phyloP scores from a whole-genome alignment of 2,797 vertebrate species.

The Myotis vivesi region DNA sequence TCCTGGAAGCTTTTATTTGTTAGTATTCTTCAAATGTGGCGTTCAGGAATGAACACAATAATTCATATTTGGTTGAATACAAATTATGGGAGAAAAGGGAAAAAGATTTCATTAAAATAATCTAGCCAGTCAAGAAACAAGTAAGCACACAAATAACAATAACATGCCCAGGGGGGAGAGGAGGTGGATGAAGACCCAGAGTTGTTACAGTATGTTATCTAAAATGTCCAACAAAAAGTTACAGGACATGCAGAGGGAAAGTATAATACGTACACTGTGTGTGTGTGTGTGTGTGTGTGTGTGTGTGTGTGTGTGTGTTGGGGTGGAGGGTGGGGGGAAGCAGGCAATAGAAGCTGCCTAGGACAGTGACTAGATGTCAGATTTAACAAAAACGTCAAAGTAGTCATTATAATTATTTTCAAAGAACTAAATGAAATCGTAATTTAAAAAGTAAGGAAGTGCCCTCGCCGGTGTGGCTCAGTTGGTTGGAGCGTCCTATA shows the following conservation, averaged over 20 bases:
- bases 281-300: too few species aligned
- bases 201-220: background rate
- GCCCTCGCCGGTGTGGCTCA: background rate
- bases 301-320: too few species aligned
- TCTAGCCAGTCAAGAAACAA: background rate
- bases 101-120: slow-evolving; percentile 48
- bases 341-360: background rate
- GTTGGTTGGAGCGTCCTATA: background rate
- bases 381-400: background rate
- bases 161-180: background rate
- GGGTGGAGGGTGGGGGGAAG: fast-evolving
- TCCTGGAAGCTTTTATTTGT: slow-evolving; percentile 34
- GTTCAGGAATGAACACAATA: background rate
- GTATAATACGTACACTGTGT: background rate
- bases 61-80: slow-evolving; percentile 31
- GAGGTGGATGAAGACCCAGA: background rate
- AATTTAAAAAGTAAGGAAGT: background rate
- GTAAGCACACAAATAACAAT: background rate
- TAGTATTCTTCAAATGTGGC: slow-evolving; percentile 1
- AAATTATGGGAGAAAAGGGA: slow-evolving; percentile 21
- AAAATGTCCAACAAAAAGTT: background rate
- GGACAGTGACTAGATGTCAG: background rate
- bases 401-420: background rate
- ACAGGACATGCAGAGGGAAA: background rate
- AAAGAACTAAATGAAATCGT: background rate